Evolutionary conservation across 2,113 vertebrate genomes (phyloP), one percentile per base, ranked within the genome.

Genomic region (Embiotoca jacksoni): DNA sequence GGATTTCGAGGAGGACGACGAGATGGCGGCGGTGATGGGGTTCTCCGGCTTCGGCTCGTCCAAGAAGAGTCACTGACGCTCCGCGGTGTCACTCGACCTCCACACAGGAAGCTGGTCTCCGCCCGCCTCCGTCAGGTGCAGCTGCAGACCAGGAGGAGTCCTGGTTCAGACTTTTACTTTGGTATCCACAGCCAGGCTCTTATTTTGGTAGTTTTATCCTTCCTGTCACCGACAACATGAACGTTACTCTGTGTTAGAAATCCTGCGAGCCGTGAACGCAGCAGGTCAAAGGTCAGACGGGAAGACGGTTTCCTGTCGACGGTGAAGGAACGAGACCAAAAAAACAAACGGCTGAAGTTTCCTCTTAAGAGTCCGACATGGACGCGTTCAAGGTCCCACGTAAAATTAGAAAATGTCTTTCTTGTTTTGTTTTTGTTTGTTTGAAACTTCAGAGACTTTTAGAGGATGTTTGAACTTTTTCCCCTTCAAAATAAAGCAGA

Each of bases 1-100:
- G 83, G 95, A 96, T 3, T 96, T 98, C 23, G 97, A 99, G 91
- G 98, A 98, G 47, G 96, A 99, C 1, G 97, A 98, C 3, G 98
- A 99, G 81, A 99, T 99, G 98, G 97, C 98, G 16, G 98, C 98
- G 7, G 96, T 99, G 71, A 99, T 99, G 98, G 98, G 98, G 15
- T 99, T 99, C 91, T 99, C 97, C 39, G 97, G 98, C 3, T 99
- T 99, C 0, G 96, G 97, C 62, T 97, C 97, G 0, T 96, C 97
- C 50, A 99, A 99, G 93, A 99, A 99, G 94, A 95, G 77, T 84
- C 96, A 98, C 93, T 99, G 95, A 98, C 2, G 6, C 8, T 3
- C 16, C 1, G 23, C 4, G 23, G n/a, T 47, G 10, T 15, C 30
- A 13, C 23, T 0, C 35, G 36, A 10, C 33, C 31, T n/a, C 1